These are phyloP conservation scores for Lepas anatifera DNA, from an alignment of 2,888 invertebrate species.

Conservation along the genomic window DNA sequence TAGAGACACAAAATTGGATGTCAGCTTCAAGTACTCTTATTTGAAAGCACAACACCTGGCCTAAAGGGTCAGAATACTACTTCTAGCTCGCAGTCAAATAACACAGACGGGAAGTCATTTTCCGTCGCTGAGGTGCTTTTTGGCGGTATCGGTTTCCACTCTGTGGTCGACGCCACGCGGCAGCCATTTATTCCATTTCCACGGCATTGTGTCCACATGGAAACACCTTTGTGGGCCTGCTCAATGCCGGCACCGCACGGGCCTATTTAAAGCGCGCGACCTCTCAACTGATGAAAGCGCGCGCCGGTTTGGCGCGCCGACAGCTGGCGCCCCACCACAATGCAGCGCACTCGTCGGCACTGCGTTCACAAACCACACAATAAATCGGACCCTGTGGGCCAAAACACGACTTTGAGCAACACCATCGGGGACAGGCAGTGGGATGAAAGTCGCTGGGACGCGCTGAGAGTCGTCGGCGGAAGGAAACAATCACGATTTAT, in stretches of 20 bases:
- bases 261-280: neutral
- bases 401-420: neutral
- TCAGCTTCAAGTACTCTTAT: no score
- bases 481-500: neutral
- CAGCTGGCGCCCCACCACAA: neutral
- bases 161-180: no score
- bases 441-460: no score
- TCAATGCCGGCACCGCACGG: neutral
- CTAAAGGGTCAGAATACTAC: no score
- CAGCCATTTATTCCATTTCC: constrained; percentile 7
- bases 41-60: no score
- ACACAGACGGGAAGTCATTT: no score
- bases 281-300: neutral
- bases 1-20: no score
- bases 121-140: no score
- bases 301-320: neutral
- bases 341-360: constrained; percentile 4
- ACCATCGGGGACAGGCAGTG: no score
- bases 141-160: no score
- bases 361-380: constrained; percentile 2
- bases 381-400: neutral
- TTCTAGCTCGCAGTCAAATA: no score
- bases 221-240: neutral
- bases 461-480: neutral
- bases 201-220: constrained; percentile 7